These are phyloP conservation scores for Sminthopsis crassicaudata DNA, from an alignment of 2,113 vertebrate genomes.

Conservation along the genomic window DNA sequence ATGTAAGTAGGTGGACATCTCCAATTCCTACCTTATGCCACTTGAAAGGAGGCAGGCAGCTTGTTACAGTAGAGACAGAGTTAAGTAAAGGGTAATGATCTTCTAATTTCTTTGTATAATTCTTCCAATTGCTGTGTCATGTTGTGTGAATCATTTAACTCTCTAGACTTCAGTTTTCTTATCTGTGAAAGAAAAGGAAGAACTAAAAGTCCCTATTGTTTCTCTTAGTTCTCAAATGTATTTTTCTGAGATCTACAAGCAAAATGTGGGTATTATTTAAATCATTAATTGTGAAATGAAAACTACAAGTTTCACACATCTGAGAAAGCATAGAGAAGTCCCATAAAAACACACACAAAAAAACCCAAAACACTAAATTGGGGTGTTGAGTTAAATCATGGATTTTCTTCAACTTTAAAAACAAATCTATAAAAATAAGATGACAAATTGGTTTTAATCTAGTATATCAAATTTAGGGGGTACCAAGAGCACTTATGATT, in stretches of 20 bases:
- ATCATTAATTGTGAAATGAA: slow-evolving; percentile 52
- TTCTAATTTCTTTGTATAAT: not conserved
- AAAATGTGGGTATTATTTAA: not conserved
- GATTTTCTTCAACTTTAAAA: slow-evolving; percentile 48
- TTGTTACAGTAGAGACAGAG: not conserved
- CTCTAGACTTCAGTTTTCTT: not conserved
- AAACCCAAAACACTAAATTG: slow-evolving; percentile 26
- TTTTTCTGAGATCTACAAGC: not conserved
- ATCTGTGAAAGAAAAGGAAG: not conserved
- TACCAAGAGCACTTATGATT: not conserved
- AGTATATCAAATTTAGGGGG: not conserved
- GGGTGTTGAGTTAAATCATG: slow-evolving; percentile 36
- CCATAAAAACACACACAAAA: slow-evolving; percentile 31
- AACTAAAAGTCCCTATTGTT: not conserved
- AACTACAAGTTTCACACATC: slow-evolving; percentile 53
- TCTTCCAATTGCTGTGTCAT: not conserved
- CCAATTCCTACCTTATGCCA: not conserved
- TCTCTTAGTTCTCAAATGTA: not conserved
- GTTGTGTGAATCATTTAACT: not conserved
- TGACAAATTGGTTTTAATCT: slow-evolving; percentile 22
- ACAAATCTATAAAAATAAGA: slow-evolving; percentile 35
- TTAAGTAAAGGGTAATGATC: not conserved
- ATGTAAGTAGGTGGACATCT: not conserved
- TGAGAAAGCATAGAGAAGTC: slow-evolving; percentile 38
- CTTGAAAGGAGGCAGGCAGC: not conserved